phyloP scores from a whole-genome alignment of 1,140 invertebrate species.

The Drosophila fuyamai region DNA sequence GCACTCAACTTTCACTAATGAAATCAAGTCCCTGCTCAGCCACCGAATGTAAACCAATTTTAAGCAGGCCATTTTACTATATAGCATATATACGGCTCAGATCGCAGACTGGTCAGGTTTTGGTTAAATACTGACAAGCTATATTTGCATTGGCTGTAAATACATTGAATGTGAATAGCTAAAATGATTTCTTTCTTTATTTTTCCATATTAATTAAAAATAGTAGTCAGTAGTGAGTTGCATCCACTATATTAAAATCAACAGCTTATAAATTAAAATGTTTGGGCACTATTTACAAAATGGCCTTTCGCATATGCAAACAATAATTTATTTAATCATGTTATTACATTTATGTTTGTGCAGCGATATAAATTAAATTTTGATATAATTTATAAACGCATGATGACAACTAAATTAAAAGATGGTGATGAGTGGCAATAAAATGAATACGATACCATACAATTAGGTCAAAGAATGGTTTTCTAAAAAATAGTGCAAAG shows the following conservation, averaged over 20 bases:
- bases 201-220: too few relatives aligned
- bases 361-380: not conserved
- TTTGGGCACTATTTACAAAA: not conserved
- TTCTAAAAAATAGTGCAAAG: too few relatives aligned
- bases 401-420: not conserved
- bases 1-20: conserved; percentile 57
- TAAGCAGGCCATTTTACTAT: conserved; percentile 8
- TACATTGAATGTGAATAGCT: too few relatives aligned
- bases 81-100: too few relatives aligned
- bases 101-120: not conserved
- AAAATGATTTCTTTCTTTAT: too few relatives aligned
- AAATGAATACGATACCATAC: not conserved
- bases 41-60: conserved; percentile 37
- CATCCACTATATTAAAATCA: not conserved
- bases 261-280: conserved; percentile 1
- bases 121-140: not conserved
- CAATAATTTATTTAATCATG: not conserved
- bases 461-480: too few relatives aligned
- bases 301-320: not conserved
- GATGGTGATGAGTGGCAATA: not conserved
- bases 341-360: not conserved
- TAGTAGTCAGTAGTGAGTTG: not conserved
- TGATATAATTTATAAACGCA: too few relatives aligned
- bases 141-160: too few relatives aligned
- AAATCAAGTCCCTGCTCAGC: conserved; percentile 62